phyloP scores from a whole-genome alignment of 2,888 invertebrate species.

The Drosophila pullipes region DNA sequence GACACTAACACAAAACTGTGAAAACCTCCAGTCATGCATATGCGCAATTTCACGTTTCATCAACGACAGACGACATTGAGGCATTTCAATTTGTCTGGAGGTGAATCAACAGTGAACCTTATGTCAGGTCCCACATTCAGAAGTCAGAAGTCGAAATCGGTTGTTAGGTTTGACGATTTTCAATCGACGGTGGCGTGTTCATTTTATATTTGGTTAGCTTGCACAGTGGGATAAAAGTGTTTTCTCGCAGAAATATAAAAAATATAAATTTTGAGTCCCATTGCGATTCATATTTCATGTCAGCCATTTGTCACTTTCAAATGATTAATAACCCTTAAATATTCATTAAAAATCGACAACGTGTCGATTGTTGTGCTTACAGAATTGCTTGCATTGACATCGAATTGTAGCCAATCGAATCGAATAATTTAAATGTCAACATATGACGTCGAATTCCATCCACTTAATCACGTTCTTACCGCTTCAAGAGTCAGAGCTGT shows the following conservation, averaged over 20 bases:
- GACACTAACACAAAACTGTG: not conserved
- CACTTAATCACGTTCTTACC: slow-evolving; percentile 74
- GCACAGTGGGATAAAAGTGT: slow-evolving; percentile 27
- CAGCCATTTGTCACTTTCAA: slow-evolving; percentile 10
- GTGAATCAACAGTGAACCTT: slow-evolving; percentile 20
- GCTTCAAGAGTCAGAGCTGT: slow-evolving; percentile 37
- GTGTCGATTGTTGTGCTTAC: slow-evolving; percentile 18
- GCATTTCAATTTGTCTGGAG: slow-evolving; percentile 25
- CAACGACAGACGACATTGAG: slow-evolving; percentile 50
- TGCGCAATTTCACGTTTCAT: slow-evolving; percentile 67
- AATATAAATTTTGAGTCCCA: not conserved
- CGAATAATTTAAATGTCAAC: slow-evolving; percentile 75
- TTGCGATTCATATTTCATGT: slow-evolving; percentile 14
- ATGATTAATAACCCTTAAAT: slow-evolving; percentile 66
- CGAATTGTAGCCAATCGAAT: slow-evolving; percentile 2
- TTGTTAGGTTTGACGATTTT: slow-evolving; percentile 31
- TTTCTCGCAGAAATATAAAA: not conserved
- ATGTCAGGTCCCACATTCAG: not conserved
- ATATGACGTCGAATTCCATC: slow-evolving; percentile 53
- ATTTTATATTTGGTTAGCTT: slow-evolving; percentile 2
- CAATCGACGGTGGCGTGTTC: slow-evolving; percentile 23
- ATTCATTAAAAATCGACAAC: slow-evolving; percentile 68
- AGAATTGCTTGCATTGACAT: slow-evolving; percentile 17
- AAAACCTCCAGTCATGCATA: slow-evolving; percentile 24
- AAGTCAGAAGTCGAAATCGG: slow-evolving; percentile 3